Percentiles rank a stretch among this genome's conserved stretches.
phyloP scores from a whole-genome alignment of 2,113 vertebrate genomes.

The Asarcornis scutulata region DNA sequence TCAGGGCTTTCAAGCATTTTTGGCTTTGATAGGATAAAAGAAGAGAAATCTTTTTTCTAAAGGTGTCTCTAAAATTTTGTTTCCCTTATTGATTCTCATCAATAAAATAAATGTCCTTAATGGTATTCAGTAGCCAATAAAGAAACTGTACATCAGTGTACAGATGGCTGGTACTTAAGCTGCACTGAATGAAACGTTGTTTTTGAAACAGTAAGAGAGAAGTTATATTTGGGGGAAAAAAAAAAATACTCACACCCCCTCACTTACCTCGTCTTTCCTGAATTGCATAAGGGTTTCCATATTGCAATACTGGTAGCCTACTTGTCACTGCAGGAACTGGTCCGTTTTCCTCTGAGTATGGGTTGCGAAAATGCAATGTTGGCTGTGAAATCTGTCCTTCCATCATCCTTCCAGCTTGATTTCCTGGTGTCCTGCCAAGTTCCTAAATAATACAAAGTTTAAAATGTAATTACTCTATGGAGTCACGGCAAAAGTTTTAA shows the following conservation, averaged over 20 bases:
- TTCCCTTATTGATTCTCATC: not conserved
- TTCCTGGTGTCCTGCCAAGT: constrained; percentile 75
- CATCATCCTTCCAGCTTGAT: constrained; percentile 74
- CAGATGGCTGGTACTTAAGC: not conserved
- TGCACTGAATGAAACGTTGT: not conserved
- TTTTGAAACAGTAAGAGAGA: not conserved
- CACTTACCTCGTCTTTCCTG: constrained; percentile 85
- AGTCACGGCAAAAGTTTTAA: not conserved
- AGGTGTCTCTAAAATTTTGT: not conserved
- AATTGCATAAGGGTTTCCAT: constrained; percentile 90
- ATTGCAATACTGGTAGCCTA: constrained; percentile 86
- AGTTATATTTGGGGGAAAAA: not conserved
- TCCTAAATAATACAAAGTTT: constrained; percentile 77
- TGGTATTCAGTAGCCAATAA: not conserved
- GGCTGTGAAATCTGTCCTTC: constrained; percentile 78
- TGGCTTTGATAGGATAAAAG: not conserved
- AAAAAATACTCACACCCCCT: not conserved
- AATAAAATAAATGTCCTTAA: not conserved
- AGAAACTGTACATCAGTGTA: not conserved
- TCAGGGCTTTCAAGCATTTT: not conserved
- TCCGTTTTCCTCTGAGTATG: constrained; percentile 81
- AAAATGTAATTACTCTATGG: not conserved
- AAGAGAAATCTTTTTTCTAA: not conserved
- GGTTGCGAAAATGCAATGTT: constrained; percentile 75
- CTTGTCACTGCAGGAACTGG: constrained; percentile 80